Conservation (phyloP, 2,888 invertebrate genomes). For the Choreutis nemorana region DNA sequence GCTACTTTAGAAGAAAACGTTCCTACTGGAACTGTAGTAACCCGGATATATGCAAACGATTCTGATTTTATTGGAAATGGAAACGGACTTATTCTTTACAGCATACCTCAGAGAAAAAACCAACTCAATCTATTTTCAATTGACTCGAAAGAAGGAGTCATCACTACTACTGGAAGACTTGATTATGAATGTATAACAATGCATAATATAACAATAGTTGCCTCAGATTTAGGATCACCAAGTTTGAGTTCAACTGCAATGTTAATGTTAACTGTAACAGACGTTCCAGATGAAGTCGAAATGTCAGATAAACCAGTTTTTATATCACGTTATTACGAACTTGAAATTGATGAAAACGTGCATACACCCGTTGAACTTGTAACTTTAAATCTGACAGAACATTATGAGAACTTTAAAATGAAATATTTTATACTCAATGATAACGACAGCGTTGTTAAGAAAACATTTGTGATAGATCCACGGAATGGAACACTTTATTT, state of each 20-base stretch:
- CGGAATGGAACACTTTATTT: conserved; percentile 80
- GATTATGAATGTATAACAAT: conserved; percentile 73
- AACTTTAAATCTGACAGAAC: conserved; percentile 78
- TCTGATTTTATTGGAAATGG: conserved; percentile 86
- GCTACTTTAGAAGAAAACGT: conserved; percentile 78
- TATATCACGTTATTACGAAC: conserved; percentile 78
- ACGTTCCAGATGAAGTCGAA: conserved; percentile 68
- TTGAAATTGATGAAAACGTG: conserved; percentile 84
- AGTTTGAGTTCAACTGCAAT: conserved; percentile 82
- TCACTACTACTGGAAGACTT: conserved; percentile 76
- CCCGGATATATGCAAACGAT: conserved; percentile 83
- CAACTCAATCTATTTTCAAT: conserved; percentile 75
- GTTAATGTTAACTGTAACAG: conserved; percentile 71
- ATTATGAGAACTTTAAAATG: conserved; percentile 69
- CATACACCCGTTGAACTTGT: conserved; percentile 77
- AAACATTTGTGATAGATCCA: conserved; percentile 77
- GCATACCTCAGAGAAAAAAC: conserved; percentile 72
- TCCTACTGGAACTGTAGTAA: conserved; percentile 76
- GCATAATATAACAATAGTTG: conserved; percentile 81
- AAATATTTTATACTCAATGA: conserved; percentile 71
- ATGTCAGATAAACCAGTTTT: conserved; percentile 61
- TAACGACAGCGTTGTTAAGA: conserved; percentile 64
- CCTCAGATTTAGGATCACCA: conserved; percentile 86
- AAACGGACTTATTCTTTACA: conserved; percentile 84
- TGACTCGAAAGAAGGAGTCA: conserved; percentile 84